phyloP scores from a whole-genome alignment of 2,113 vertebrate genomes.

The Coracopsis vasa region DNA sequence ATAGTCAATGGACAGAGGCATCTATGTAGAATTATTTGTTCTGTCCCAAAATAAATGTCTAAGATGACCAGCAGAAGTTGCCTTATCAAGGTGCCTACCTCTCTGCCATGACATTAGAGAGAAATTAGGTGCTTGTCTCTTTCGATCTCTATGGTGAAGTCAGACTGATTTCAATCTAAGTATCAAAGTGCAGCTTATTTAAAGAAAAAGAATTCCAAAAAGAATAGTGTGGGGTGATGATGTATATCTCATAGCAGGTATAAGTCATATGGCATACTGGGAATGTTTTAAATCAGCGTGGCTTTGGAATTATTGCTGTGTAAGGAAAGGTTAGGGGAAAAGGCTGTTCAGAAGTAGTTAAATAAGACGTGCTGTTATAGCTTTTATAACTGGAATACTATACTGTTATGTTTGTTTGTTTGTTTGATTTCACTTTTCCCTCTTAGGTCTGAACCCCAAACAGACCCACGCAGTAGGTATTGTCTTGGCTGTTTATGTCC shows the following conservation, averaged over 20 bases:
- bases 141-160: not conserved
- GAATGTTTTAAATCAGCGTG: not conserved
- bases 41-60: not conserved
- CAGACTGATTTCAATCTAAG: not conserved
- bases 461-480: not conserved
- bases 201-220: rapidly evolving
- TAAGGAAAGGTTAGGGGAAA: not conserved
- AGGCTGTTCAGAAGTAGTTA: not conserved
- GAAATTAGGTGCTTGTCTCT: not conserved
- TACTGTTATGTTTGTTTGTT: not conserved
- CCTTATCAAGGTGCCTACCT: not conserved
- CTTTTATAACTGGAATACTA: not conserved
- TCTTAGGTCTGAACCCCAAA: not conserved
- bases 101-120: not conserved
- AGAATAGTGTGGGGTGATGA: not conserved
- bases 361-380: not conserved
- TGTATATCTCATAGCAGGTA: not conserved
- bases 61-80: not conserved
- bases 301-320: not conserved
- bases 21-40: not conserved
- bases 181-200: not conserved
- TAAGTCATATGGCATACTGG: not conserved
- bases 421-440: not conserved
- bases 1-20: not conserved
- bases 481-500: not conserved